Base-by-base conservation (phyloP, 2,113 vertebrate species). In the Bostrychus sinensis region DNA sequence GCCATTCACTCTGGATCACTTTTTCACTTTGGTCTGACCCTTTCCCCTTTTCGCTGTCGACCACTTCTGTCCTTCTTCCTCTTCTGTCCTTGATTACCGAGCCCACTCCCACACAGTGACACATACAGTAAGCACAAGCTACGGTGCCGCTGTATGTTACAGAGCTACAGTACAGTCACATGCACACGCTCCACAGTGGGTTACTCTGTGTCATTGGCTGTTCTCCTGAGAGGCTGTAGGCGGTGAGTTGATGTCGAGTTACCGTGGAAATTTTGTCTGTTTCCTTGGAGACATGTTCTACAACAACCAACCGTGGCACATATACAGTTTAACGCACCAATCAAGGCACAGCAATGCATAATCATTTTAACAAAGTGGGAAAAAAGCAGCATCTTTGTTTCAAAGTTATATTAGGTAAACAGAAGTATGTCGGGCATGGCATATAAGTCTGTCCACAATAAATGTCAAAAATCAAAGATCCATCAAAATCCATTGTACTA, bases 171-270 rank as follows among this genome's bases (percentile, higher is more conserved):
- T 54, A 37, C 28, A 25, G n/a, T 25, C 45, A 58, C 61, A 54
- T 46, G 42, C 58, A 11, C 63, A 13, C n/a, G 46, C 54, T 66
- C 56, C 10, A 60, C 69, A 70, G 75, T 50, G 77, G 85, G 74
- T 82, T 80, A 82, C 80, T 85, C 70, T 78, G 64, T 82, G 85
- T 80, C 80, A 85, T 70, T 28, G 45, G 55, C 78, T 80, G 80
- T 67, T 81, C 82, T 75, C 78, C 71, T 73, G 71, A 84, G 75
- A 74, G 78, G 62, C 77, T 69, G 82, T 86, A 82, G 84, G 86
- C 65, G 77, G 72, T 38, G 54, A 59, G 70, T 74, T 81, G 72
- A 84, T 77, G 77, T 72, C 34, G 43, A 74, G 74, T 84, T 78
- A 67, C 80, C 67, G 76, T 80, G 81, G 81, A 32, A 30, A 82